A percentile compares a stretch with the other conserved stretches of the same genome.
These are phyloP conservation scores for Phylloscopus collybita DNA, from an alignment of 2,797 vertebrate genomes.

Conservation along the genomic window DNA sequence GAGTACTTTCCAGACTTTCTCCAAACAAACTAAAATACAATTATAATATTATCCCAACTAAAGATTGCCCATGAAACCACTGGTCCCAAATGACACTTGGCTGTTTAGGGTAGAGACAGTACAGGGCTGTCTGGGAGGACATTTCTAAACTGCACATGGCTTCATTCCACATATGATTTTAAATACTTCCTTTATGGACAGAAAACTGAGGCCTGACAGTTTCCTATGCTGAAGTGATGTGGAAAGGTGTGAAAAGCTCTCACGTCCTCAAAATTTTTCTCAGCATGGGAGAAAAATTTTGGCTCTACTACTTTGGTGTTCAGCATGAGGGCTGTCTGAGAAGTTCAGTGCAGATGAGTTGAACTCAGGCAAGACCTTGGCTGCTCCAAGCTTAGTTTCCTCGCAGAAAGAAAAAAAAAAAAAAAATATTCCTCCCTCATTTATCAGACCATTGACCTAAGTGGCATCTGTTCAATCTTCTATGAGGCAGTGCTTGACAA, in stretches of 20 bases:
- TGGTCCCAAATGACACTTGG: not conserved
- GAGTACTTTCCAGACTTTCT: not conserved
- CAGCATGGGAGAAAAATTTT: not conserved
- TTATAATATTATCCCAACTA: not conserved
- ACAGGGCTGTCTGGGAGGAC: not conserved
- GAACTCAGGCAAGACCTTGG: not conserved
- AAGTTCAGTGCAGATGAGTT: not conserved
- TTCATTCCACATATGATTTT: not conserved
- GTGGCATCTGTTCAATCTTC: not conserved
- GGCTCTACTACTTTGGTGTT: not conserved
- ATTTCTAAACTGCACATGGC: not conserved
- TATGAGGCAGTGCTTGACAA: not conserved
- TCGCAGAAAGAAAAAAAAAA: accelerated
- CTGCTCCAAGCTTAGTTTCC: not conserved
- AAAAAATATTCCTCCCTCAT: not conserved
- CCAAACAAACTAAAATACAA: not conserved
- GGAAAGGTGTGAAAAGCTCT: not conserved
- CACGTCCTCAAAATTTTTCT: not conserved
- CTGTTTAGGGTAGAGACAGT: not conserved
- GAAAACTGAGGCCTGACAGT: not conserved
- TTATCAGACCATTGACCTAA: not conserved
- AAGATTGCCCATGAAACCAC: not conserved
- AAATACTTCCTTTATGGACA: not conserved
- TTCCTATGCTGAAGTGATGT: not conserved
- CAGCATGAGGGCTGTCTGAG: not conserved